phyloP scores from a whole-genome alignment of 1,140 invertebrate species.

The Bemisia tabaci region DNA sequence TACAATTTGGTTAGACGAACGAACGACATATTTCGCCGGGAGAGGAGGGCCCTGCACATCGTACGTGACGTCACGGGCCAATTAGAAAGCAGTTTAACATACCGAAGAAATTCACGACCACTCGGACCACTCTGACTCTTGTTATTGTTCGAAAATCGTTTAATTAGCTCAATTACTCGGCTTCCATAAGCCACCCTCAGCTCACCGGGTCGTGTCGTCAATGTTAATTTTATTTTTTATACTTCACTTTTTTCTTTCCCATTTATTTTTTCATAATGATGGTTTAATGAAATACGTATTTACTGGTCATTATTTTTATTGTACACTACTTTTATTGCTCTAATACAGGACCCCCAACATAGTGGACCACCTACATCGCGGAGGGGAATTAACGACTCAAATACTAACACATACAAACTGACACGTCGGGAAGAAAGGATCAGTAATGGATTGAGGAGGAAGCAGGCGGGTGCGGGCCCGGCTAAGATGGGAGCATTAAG shows the following conservation, averaged over 20 bases:
- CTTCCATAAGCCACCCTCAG: not conserved
- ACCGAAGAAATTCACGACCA: not conserved
- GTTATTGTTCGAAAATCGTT: not conserved
- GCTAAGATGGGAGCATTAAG: not conserved
- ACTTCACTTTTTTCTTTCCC: not conserved
- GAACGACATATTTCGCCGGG: too few species aligned
- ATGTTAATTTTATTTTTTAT: too few species aligned
- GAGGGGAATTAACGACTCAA: not conserved
- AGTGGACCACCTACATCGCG: not conserved
- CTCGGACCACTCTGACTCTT: not conserved
- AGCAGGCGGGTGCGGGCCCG: not conserved
- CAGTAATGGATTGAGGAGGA: not conserved
- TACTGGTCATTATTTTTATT: not conserved
- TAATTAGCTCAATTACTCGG: not conserved
- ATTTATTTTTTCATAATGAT: not conserved
- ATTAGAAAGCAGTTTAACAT: not conserved
- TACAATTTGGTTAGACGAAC: too few species aligned
- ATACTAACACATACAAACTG: not conserved
- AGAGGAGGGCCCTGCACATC: too few species aligned
- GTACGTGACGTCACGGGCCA: not conserved
- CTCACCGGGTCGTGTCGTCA: not conserved
- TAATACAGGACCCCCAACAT: not conserved
- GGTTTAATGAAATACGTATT: not conserved
- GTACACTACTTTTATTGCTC: not conserved
- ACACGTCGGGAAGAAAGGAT: not conserved